phyloP scores from a whole-genome alignment of 2,797 vertebrate genomes.

The Dryobates pubescens region DNA sequence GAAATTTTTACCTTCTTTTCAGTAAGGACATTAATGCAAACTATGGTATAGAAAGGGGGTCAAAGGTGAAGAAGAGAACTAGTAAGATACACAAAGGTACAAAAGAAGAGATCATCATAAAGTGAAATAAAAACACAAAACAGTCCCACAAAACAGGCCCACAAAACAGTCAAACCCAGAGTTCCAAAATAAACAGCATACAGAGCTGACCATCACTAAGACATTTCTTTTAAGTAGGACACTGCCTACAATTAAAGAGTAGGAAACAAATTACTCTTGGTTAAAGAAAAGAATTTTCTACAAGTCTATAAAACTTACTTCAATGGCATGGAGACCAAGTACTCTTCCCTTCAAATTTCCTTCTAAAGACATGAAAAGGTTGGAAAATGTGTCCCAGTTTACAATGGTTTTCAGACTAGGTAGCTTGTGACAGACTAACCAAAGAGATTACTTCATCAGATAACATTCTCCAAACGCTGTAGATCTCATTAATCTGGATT shows the following conservation, averaged over 20 bases:
- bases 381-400: background rate
- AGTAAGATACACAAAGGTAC: background rate
- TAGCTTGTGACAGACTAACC: background rate
- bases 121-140: background rate
- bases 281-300: background rate
- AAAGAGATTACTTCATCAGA: constrained; percentile 20
- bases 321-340: background rate
- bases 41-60: background rate
- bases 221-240: background rate
- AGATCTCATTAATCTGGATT: constrained; percentile 45
- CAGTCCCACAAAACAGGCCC: background rate
- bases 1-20: background rate
- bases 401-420: background rate
- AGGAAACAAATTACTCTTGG: constrained; percentile 24
- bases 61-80: background rate
- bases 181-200: background rate
- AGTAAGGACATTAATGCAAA: background rate
- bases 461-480: constrained; percentile 4
- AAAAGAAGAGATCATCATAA: background rate
- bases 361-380: background rate
- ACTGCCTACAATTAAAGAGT: background rate
- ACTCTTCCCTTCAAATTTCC: background rate
- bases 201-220: background rate
- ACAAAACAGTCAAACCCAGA: background rate
- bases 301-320: background rate